Percentiles rank a stretch among this genome's conserved stretches.
phyloP scores from a whole-genome alignment of 2,113 vertebrate species.

The Xenopus borealis region DNA sequence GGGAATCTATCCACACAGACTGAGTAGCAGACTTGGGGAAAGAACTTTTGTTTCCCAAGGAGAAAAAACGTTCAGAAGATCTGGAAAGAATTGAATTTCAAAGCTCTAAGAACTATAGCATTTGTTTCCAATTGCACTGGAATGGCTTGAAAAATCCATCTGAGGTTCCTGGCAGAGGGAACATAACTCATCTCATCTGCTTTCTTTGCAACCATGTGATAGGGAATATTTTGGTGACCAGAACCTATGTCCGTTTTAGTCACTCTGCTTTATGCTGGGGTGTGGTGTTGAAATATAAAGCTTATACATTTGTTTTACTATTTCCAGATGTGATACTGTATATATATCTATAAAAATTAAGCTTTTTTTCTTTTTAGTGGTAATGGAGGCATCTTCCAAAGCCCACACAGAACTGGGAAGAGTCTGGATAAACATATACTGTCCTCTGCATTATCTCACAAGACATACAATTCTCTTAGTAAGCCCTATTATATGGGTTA shows the following conservation, averaged over 20 bases:
- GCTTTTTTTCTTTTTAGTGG: too few relatives aligned
- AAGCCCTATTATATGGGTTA: too few relatives aligned
- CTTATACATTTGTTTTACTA: constrained; percentile 69
- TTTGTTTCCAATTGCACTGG: constrained; percentile 63
- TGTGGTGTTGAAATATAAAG: constrained; percentile 59
- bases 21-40: constrained; percentile 55
- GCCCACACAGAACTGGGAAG: too few relatives aligned
- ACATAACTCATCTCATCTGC: constrained; percentile 62
- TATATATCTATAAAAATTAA: too few relatives aligned
- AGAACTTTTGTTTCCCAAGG: constrained; percentile 56
- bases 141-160: constrained; percentile 59
- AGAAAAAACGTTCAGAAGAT: constrained; percentile 52
- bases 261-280: constrained; percentile 51
- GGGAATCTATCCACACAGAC: constrained; percentile 50
- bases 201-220: constrained; percentile 56
- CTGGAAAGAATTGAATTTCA: constrained; percentile 58
- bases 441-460: too few relatives aligned
- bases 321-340: constrained; percentile 71
- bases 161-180: constrained; percentile 55
- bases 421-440: too few relatives aligned
- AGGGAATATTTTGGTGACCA: constrained; percentile 58
- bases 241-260: constrained; percentile 54
- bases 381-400: too few relatives aligned
- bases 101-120: constrained; percentile 50
- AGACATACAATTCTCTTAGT: too few relatives aligned